Percentiles rank a stretch among this genome's conserved stretches.
Conservation (phyloP, 2,113 vertebrate species). For the Urocynchramus pylzowi region DNA sequence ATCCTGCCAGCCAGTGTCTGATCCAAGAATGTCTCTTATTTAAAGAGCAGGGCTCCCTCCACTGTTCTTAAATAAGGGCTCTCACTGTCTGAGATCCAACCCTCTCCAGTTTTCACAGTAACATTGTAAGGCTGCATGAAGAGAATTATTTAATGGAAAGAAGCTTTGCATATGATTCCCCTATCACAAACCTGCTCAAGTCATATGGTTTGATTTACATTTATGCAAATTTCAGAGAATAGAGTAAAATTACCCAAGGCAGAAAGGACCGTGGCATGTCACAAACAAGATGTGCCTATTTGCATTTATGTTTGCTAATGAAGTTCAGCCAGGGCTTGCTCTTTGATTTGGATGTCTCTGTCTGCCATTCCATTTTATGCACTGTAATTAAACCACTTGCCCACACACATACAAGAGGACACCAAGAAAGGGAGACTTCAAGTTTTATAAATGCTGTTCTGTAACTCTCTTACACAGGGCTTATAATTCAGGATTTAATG, state of each 20-base stretch:
- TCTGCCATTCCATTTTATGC: constrained; percentile 65
- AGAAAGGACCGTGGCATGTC: constrained; percentile 41
- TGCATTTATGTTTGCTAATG: constrained; percentile 75
- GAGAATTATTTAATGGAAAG: constrained; percentile 31
- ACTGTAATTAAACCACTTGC: constrained; percentile 70
- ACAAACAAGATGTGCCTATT: constrained; percentile 71
- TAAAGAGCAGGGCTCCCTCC: constrained; percentile 67
- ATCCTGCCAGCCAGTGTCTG: constrained; percentile 62
- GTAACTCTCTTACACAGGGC: constrained; percentile 7
- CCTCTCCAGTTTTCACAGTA: constrained; percentile 25
- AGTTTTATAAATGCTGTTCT: constrained; percentile 43
- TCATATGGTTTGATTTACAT: constrained; percentile 71
- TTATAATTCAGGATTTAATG: constrained; percentile 13
- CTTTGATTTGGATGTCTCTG: constrained; percentile 71
- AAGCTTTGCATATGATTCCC: constrained; percentile 30
- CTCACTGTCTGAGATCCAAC: constrained; percentile 43
- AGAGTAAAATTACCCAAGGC: constrained; percentile 58
- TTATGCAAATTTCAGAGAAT: constrained; percentile 64
- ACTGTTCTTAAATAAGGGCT: constrained; percentile 66
- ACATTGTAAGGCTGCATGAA: not conserved
- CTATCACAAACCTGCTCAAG: not conserved
- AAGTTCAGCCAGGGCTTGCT: constrained; percentile 68
- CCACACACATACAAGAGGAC: constrained; percentile 68
- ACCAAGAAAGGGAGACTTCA: constrained; percentile 10
- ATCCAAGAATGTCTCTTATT: constrained; percentile 72